These are phyloP conservation scores for Drosophila kambysellisi DNA, from an alignment of 2,888 invertebrate genomes.

Conservation along the genomic window DNA sequence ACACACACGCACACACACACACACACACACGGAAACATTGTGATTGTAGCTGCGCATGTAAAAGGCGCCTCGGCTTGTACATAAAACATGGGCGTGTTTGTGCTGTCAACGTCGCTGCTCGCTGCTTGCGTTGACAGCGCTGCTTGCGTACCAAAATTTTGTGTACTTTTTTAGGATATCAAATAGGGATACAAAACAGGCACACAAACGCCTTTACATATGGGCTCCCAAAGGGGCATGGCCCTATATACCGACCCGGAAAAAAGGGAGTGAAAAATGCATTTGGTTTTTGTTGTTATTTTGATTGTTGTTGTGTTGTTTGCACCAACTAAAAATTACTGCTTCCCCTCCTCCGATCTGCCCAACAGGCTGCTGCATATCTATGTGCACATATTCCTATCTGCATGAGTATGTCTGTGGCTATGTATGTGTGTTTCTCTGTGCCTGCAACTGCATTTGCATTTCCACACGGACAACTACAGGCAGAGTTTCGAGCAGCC, in stretches of 20 bases:
- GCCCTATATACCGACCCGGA: conserved; percentile 43
- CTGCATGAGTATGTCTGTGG: neutral
- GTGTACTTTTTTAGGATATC: conserved; percentile 82
- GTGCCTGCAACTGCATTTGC: conserved; percentile 52
- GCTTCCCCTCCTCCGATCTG: conserved; percentile 13
- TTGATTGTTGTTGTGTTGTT: conserved; percentile 45
- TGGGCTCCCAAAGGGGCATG: conserved; percentile 26
- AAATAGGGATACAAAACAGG: conserved; percentile 75
- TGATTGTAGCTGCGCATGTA: conserved; percentile 67
- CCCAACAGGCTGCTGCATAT: conserved; percentile 20
- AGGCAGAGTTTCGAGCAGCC: conserved; percentile 42
- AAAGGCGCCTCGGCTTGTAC: conserved; percentile 70
- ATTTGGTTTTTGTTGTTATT: conserved; percentile 55
- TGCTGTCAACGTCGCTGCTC: conserved; percentile 60
- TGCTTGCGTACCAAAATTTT: conserved; percentile 75
- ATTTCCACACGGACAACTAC: conserved; percentile 46
- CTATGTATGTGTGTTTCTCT: conserved; percentile 3
- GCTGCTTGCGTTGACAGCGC: conserved; percentile 53
- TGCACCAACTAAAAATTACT: conserved; percentile 74
- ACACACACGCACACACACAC: conserved; percentile 25
- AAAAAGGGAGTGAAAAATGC: conserved; percentile 71
- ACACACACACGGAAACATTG: conserved; percentile 5
- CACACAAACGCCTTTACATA: conserved; percentile 18
- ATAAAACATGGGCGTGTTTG: conserved; percentile 80
- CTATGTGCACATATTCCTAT: conserved; percentile 13